phyloP scores from a whole-genome alignment of 1,140 invertebrate species.

The Pogonognathellus flavescens region DNA sequence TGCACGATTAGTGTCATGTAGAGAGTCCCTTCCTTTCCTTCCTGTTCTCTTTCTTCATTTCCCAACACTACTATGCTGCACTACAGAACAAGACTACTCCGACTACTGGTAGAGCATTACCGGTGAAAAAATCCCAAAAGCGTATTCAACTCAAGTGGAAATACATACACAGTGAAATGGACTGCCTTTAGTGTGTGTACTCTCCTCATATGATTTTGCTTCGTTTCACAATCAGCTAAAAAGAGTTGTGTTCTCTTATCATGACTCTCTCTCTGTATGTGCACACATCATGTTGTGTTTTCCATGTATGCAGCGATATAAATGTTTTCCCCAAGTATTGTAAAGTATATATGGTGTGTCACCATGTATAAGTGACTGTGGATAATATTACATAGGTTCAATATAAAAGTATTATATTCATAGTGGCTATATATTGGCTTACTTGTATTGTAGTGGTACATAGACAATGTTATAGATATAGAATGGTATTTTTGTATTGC shows the following conservation, averaged over 20 bases:
- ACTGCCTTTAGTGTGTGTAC: not conserved
- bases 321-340: not conserved
- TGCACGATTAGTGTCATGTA: slow-evolving; percentile 31
- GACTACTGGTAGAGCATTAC: not conserved
- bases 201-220: not conserved
- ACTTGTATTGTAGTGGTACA: too few species aligned
- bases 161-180: slow-evolving; percentile 19
- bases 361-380: too few species aligned
- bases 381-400: too few species aligned
- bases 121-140: slow-evolving; percentile 26
- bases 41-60: slow-evolving; percentile 33
- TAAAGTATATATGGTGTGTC: too few species aligned
- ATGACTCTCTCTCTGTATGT: not conserved
- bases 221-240: not conserved
- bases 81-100: too few species aligned
- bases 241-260: not conserved
- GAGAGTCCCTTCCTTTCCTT: slow-evolving; percentile 21
- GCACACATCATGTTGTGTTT: not conserved
- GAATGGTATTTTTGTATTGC: too few species aligned
- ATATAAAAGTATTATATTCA: too few species aligned
- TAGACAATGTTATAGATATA: too few species aligned
- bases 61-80: slow-evolving; percentile 6
- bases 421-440: too few species aligned
- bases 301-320: not conserved
- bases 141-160: slow-evolving; percentile 36